Base-by-base conservation (phyloP, 2,888 invertebrate species). In the Bimastos eiseni region DNA sequence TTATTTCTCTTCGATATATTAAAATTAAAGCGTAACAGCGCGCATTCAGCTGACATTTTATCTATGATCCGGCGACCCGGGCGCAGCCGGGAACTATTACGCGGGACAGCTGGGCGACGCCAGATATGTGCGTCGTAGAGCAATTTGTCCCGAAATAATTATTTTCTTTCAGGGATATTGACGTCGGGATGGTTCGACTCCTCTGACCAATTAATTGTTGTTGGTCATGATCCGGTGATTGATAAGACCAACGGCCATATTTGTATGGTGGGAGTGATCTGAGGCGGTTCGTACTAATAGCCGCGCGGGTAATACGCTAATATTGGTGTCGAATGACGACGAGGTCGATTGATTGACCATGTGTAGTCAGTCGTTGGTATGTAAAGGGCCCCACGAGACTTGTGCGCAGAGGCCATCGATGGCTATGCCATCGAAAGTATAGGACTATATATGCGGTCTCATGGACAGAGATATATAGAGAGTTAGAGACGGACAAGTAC, bases 201-300 rank as follows among this genome's bases (percentile, higher is more conserved):
- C 70, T 70, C 70, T 70, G 70, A 17, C 70, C 70, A 8, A 70
- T n/a, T 70, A 70, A 70, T 70, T 70, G 70, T 70, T 70, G 70
- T 70, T 70, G 70, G 70, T 70, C 70, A 70, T 70, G 70, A 70
- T 70, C 70, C 70, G 70, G 70, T 70, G 70, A 70, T 70, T 70
- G 70, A 70, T 70, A 70, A 70, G 70, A 70, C 70, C 70, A 70
- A 70, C 70, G 70, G 70, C n/a, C 70, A 70, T 70, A 70, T 70
- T 70, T 70, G 70, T n/a, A n/a, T 30, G 70, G n/a, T 49, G 49
- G 30, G 70, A 70, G n/a, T n/a, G n/a, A 70, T n/a, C 49, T 1
- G 70, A 8, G 70, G 70, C n/a, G 70, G 70, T n/a, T 70, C 8
- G 70, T 70, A n/a, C 70, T 70, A 70, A 70, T 70, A n/a, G 70